Percentiles rank a stretch among this genome's conserved stretches.
Conservation (phyloP, 2,888 invertebrate species). For the Acrobasis repandana region DNA sequence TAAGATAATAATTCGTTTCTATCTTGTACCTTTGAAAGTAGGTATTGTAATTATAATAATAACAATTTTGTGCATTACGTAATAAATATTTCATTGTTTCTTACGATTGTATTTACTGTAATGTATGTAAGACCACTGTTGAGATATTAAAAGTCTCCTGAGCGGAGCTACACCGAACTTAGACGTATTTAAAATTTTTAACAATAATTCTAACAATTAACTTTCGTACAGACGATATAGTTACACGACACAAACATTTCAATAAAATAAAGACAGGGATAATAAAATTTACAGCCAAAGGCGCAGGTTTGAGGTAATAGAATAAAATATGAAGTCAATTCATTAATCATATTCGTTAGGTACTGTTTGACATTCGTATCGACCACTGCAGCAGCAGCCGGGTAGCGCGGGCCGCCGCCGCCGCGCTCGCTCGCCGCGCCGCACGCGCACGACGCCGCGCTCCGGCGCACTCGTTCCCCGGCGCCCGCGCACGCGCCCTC, state of each 20-base stretch:
- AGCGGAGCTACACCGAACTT: conserved; percentile 75
- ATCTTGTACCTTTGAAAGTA: conserved; percentile 80
- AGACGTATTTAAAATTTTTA: conserved; percentile 77
- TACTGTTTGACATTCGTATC: conserved; percentile 68
- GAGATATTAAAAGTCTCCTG: conserved; percentile 65
- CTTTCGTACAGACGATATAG: conserved; percentile 67
- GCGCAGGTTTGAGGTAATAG: conserved; percentile 81
- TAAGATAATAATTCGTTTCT: conserved; percentile 80
- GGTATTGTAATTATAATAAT: conserved; percentile 82
- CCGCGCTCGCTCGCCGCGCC: conserved; percentile 32
- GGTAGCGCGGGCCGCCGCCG: conserved; percentile 44
- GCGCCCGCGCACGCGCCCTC: conserved; percentile 44
- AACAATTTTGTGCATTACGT: conserved; percentile 82
- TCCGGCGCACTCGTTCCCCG: conserved; percentile 45
- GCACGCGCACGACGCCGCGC: conserved; percentile 26
- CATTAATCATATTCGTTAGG: conserved; percentile 81
- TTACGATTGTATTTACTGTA: conserved; percentile 80
- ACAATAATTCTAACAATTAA: conserved; percentile 65
- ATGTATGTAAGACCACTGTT: conserved; percentile 80
- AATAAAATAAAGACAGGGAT: conserved; percentile 80
- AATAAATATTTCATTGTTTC: conserved; percentile 81
- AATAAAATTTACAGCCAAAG: conserved; percentile 75
- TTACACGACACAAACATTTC: conserved; percentile 72
- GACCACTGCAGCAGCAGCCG: conserved; percentile 68
- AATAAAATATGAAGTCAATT: conserved; percentile 81